Percentiles rank a stretch among this genome's conserved stretches.
phyloP scores from a whole-genome alignment of 2,113 vertebrate genomes.

The Puffinus mauretanicus region DNA sequence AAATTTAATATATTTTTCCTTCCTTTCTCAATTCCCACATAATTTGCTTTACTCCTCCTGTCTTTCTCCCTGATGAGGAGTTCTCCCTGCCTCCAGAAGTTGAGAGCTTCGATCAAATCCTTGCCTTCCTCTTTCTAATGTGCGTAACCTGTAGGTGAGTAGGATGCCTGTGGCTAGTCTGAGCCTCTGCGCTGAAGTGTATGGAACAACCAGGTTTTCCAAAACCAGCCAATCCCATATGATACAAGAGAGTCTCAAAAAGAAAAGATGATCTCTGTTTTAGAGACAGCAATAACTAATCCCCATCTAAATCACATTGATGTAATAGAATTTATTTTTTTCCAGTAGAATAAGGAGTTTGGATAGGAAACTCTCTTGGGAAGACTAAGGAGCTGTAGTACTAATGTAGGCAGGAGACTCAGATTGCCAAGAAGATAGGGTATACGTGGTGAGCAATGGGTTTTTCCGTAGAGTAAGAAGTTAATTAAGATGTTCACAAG shows the following conservation, averaged over 20 bases:
- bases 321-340: neutral
- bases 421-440: neutral
- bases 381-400: neutral
- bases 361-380: neutral
- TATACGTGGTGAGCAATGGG: fast-evolving
- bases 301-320: neutral
- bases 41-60: neutral
- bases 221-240: neutral
- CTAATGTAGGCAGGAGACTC: neutral
- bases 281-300: neutral
- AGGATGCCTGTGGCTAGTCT: neutral
- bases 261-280: neutral
- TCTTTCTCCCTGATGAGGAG: neutral
- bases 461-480: neutral
- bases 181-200: neutral
- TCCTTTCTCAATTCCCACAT: neutral
- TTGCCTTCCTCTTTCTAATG: neutral
- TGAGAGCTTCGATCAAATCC: neutral
- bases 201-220: neutral
- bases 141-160: neutral
- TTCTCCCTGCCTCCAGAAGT: neutral
- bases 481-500: neutral
- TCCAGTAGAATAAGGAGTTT: neutral
- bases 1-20: neutral
- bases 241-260: neutral